These are phyloP conservation scores for Sesamia nonagrioides DNA, from an alignment of 1,140 invertebrate genomes.

Conservation along the genomic window DNA sequence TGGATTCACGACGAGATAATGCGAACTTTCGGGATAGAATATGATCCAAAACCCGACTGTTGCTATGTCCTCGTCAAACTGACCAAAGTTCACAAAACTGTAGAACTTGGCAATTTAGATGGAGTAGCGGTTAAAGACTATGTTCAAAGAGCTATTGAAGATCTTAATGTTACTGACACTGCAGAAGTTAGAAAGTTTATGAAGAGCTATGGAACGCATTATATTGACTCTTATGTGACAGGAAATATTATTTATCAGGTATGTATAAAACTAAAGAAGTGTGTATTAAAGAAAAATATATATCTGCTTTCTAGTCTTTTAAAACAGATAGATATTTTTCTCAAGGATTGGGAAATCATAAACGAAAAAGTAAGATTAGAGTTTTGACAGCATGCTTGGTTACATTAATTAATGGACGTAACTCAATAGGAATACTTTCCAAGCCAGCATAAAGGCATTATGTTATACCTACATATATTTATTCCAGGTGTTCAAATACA, in stretches of 20 bases:
- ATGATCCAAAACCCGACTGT: conserved; percentile 89
- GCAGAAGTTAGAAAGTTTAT: conserved; percentile 90
- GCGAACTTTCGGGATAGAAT: conserved; percentile 91
- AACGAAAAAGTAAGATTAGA: too few species aligned
- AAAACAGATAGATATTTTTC: too few species aligned
- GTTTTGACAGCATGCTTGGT: too few species aligned
- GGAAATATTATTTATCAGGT: conserved; percentile 94
- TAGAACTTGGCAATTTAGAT: conserved; percentile 86
- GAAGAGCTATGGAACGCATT: conserved; percentile 92
- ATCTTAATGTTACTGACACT: conserved; percentile 89
- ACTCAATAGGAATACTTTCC: too few species aligned
- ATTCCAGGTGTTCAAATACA: conserved; percentile 92
- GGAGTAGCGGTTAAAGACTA: conserved; percentile 88
- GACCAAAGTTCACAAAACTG: conserved; percentile 89
- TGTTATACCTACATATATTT: conserved; percentile 20
- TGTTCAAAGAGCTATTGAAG: conserved; percentile 89
- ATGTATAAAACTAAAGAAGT: conserved; percentile 44
- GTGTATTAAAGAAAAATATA: too few species aligned
- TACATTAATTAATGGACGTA: too few species aligned
- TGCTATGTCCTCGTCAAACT: conserved; percentile 92
- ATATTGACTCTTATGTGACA: conserved; percentile 91
- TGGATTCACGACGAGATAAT: conserved; percentile 90
- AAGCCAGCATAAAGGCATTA: too few species aligned
- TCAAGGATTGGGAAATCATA: too few species aligned
- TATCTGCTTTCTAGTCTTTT: too few species aligned